Conservation (phyloP, 2,113 vertebrate genomes). For the Rhinogobius similis region DNA sequence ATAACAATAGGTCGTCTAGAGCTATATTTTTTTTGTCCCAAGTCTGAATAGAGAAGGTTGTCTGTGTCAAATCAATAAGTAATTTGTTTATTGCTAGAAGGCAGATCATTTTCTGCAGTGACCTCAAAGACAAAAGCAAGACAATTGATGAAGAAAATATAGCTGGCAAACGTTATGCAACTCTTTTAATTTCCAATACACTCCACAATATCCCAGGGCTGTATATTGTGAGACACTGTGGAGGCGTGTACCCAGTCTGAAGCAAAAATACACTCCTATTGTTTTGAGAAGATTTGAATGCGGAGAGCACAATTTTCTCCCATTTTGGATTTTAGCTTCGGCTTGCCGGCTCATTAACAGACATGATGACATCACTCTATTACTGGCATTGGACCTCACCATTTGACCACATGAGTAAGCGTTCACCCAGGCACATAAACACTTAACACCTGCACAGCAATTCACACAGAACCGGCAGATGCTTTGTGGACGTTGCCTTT, state of each 20-base stretch:
- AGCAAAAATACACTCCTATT: neutral
- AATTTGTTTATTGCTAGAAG: too few species aligned
- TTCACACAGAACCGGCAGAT: conserved; percentile 19
- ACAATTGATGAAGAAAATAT: neutral
- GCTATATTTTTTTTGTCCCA: too few species aligned
- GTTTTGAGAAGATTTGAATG: conserved; percentile 9
- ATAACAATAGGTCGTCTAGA: too few species aligned
- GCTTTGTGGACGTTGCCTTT: conserved; percentile 8
- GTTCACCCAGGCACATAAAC: conserved; percentile 12
- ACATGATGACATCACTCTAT: neutral
- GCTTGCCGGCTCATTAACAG: conserved; percentile 1
- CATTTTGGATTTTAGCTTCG: neutral
- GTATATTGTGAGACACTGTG: conserved; percentile 9
- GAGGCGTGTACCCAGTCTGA: neutral
- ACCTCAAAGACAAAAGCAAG: neutral
- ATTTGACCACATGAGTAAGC: conserved; percentile 21
- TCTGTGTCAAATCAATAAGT: too few species aligned
- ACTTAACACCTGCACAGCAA: conserved; percentile 26
- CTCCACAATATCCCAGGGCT: neutral
- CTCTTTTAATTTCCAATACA: neutral
- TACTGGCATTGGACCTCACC: neutral
- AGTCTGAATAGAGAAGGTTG: too few species aligned
- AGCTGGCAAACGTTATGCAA: neutral
- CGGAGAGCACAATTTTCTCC: neutral
- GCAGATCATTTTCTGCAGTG: too few species aligned